phyloP scores from a whole-genome alignment of 2,888 invertebrate species.

The Camptogramma bilineatum region DNA sequence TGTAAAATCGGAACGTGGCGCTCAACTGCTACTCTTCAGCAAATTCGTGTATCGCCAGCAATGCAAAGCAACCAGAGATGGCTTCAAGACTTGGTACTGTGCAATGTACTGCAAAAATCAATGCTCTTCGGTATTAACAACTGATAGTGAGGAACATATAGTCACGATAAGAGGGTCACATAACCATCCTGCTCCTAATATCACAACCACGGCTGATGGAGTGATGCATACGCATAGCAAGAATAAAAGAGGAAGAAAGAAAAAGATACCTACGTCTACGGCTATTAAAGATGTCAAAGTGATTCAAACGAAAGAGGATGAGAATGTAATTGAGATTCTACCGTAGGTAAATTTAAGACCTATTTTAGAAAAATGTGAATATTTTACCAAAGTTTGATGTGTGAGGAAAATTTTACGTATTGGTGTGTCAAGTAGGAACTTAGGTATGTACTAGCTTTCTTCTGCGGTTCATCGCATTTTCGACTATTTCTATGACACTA shows the following conservation, averaged over 20 bases:
- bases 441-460: no score
- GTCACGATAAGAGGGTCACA: constrained; percentile 55
- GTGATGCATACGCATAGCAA: constrained; percentile 38
- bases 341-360: no score
- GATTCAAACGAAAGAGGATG: background rate
- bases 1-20: constrained; percentile 54
- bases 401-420: no score
- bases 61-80: constrained; percentile 54
- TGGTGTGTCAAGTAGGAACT: no score
- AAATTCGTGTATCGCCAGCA: constrained; percentile 54
- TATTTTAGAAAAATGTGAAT: background rate
- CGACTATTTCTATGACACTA: no score
- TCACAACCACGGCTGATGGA: constrained; percentile 51
- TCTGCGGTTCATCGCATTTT: no score
- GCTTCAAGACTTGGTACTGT: constrained; percentile 60
- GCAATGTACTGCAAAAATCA: constrained; percentile 54
- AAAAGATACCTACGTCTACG: background rate
- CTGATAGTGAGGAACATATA: constrained; percentile 54
- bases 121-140: constrained; percentile 54
- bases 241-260: constrained; percentile 22
- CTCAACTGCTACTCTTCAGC: constrained; percentile 53
- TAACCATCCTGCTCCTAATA: constrained; percentile 53
- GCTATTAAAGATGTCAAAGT: constrained; percentile 4
- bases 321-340: constrained; percentile 28
- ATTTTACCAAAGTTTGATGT: no score